phyloP scores from a whole-genome alignment of 2,888 invertebrate species.

The Drosophila tripunctata region DNA sequence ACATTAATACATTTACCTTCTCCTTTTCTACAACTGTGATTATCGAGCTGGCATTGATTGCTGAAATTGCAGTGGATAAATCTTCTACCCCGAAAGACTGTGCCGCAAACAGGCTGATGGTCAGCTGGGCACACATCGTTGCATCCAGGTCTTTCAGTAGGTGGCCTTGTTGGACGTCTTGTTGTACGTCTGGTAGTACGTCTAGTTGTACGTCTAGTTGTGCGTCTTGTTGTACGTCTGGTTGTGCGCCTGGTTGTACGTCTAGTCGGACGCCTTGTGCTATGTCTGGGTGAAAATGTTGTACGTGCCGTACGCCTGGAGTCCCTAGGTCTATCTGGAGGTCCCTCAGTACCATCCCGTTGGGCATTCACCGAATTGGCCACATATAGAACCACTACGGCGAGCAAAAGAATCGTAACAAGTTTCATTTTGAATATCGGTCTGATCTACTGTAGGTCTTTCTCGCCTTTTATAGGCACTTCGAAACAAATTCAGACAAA shows the following conservation, averaged over 20 bases:
- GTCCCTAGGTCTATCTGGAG: background rate
- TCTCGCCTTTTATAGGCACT: background rate
- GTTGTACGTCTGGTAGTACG: background rate
- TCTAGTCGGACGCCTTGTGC: background rate
- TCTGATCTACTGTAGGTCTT: background rate
- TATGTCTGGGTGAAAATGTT: no score
- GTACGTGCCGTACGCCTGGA: background rate
- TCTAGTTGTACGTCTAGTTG: background rate
- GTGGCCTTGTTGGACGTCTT: background rate
- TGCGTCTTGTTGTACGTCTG: background rate
- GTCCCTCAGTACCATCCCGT: background rate
- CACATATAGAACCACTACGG: conserved; percentile 2
- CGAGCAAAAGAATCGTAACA: conserved; percentile 5
- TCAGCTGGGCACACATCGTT: background rate
- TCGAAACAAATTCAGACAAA: background rate
- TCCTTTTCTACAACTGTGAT: background rate
- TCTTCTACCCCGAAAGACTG: background rate
- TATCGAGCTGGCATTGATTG: conserved; percentile 8
- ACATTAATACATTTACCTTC: background rate
- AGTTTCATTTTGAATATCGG: conserved; percentile 1
- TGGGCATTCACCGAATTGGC: conserved; percentile 5
- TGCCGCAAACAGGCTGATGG: conserved; percentile 7
- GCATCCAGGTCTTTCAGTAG: background rate
- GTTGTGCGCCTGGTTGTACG: background rate
- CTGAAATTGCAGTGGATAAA: conserved; percentile 5